These are phyloP conservation scores for Sorex fumeus DNA, from an alignment of 2,113 vertebrate genomes.

Conservation along the genomic window DNA sequence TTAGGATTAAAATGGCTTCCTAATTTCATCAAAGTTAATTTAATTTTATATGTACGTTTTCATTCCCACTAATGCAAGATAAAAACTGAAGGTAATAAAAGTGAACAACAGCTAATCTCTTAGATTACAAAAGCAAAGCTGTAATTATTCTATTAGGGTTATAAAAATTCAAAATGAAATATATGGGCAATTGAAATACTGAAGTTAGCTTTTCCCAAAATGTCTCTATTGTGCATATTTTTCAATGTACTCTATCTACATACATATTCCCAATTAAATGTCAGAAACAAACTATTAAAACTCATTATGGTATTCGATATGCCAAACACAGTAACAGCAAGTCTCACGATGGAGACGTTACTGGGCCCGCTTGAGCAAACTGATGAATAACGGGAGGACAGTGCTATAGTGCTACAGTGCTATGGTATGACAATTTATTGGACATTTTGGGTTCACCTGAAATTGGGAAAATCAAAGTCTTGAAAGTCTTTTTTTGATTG, in stretches of 20 bases:
- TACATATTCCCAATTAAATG: slow-evolving; percentile 5
- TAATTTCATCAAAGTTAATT: slow-evolving; percentile 50
- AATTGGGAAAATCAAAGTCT: slow-evolving; percentile 14
- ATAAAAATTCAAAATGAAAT: slow-evolving; percentile 47
- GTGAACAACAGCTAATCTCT: slow-evolving; percentile 33
- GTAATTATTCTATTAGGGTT: slow-evolving; percentile 30
- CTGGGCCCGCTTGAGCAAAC: no score
- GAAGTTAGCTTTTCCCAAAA: slow-evolving; percentile 50
- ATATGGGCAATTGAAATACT: slow-evolving; percentile 5
- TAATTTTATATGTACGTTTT: slow-evolving; percentile 60
- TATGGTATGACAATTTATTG: slow-evolving; percentile 24
- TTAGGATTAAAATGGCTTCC: slow-evolving; percentile 10
- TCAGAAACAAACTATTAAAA: slow-evolving; percentile 45
- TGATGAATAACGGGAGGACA: no score
- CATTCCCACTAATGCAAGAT: slow-evolving; percentile 37
- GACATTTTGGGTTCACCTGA: slow-evolving; percentile 11
- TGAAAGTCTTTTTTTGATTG: slow-evolving; percentile 1
- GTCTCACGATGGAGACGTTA: no score
- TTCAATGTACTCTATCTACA: slow-evolving; percentile 13
- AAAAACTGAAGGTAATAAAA: slow-evolving; percentile 68
- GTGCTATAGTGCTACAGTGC: no score
- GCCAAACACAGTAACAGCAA: no score
- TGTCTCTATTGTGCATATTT: slow-evolving; percentile 23
- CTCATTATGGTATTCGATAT: slow-evolving; percentile 29
- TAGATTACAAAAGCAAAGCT: slow-evolving; percentile 38